These are phyloP conservation scores for Acleris laterana DNA, from an alignment of 2,888 invertebrate species.

Conservation along the genomic window DNA sequence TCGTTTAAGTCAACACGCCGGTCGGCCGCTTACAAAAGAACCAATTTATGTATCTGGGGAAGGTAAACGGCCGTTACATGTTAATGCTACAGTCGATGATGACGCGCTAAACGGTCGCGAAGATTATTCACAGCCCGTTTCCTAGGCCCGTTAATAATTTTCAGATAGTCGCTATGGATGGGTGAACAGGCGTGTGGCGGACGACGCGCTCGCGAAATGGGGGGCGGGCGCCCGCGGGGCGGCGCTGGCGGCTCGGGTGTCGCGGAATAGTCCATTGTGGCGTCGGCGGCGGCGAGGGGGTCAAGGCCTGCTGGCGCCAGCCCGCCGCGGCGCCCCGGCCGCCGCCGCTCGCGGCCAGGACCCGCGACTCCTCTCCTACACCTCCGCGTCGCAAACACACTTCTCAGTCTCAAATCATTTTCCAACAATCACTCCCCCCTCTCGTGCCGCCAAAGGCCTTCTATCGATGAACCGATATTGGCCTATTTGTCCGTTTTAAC, in stretches of 20 bases:
- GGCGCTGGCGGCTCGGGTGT: slow-evolving; percentile 69
- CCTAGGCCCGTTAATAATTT: background rate
- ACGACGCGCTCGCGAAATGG: slow-evolving; percentile 39
- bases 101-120: slow-evolving; percentile 15
- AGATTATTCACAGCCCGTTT: slow-evolving; percentile 2
- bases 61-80: slow-evolving; percentile 26
- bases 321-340: slow-evolving; percentile 39
- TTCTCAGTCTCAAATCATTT: too few species aligned
- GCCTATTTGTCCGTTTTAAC: slow-evolving; percentile 33
- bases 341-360: background rate
- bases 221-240: slow-evolving; percentile 55
- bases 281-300: slow-evolving; percentile 44
- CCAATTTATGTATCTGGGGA: slow-evolving; percentile 39
- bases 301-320: too few species aligned
- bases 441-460: slow-evolving; percentile 26
- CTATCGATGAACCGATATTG: slow-evolving; percentile 23
- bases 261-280: slow-evolving; percentile 74
- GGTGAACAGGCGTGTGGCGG: slow-evolving; percentile 1
- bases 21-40: slow-evolving; percentile 50
- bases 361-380: background rate
- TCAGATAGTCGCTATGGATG: slow-evolving; percentile 1
- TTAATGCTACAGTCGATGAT: slow-evolving; percentile 9
- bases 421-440: slow-evolving; percentile 17
- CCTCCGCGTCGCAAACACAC: background rate
- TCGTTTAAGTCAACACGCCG: slow-evolving; percentile 61